Percentiles rank a stretch among this genome's conserved stretches.
These are phyloP conservation scores for Cossypha niveicapilla DNA, from an alignment of 2,797 vertebrate genomes.

Conservation along the genomic window DNA sequence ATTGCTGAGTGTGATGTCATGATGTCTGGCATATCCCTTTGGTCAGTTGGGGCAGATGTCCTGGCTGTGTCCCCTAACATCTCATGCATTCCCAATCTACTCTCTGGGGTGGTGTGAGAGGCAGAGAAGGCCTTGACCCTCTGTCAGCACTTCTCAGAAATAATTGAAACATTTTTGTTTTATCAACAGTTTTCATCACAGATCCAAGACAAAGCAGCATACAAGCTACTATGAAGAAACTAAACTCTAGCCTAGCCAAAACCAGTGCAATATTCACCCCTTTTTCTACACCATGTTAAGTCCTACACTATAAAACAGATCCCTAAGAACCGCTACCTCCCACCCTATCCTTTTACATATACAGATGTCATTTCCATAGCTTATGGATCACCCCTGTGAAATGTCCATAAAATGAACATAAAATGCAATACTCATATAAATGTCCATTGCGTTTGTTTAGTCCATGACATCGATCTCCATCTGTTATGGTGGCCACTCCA, in stretches of 20 bases:
- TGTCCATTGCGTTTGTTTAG: neutral
- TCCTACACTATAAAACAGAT: neutral
- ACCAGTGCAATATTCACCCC: neutral
- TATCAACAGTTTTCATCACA: neutral
- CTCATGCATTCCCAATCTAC: neutral
- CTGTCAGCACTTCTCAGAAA: neutral
- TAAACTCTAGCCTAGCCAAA: neutral
- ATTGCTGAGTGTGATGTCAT: neutral
- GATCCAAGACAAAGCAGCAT: neutral
- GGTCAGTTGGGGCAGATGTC: rapidly evolving
- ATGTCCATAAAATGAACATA: neutral
- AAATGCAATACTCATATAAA: neutral
- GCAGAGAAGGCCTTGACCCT: neutral
- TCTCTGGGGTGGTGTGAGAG: rapidly evolving
- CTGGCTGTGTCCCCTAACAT: neutral
- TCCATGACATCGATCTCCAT: neutral
- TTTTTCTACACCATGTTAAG: neutral
- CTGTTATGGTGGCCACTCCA: neutral
- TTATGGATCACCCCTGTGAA: neutral
- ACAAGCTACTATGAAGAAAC: neutral
- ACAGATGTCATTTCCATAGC: neutral
- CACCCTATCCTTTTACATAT: neutral
- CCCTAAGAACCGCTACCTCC: neutral
- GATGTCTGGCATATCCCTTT: neutral
- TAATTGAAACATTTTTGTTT: neutral